Evolutionary conservation across 2,797 vertebrate species (phyloP).

Genomic region (Galago senegalensis): DNA sequence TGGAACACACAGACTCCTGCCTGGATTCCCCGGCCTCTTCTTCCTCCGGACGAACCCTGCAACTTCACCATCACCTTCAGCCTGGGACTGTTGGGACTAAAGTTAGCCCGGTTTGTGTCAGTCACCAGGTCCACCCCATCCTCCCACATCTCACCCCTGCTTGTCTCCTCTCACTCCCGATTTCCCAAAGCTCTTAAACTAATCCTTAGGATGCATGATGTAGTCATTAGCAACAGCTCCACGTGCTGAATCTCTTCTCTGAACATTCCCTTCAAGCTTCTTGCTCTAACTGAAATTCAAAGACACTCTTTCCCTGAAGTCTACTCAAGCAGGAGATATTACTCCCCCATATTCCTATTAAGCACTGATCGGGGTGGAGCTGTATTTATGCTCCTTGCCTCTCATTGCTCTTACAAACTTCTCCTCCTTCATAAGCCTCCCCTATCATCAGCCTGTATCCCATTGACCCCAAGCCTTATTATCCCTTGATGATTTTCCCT

Average conservation of each 20-base stretch:
- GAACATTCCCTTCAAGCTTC: background rate
- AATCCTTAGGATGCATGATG: background rate
- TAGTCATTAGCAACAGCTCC: background rate
- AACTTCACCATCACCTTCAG: background rate
- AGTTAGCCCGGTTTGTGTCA: background rate
- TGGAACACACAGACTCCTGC: background rate
- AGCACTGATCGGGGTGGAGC: background rate
- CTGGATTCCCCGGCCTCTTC: background rate
- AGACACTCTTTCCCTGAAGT: background rate
- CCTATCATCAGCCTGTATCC: background rate
- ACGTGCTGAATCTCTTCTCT: background rate
- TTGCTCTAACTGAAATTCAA: background rate
- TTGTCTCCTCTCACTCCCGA: background rate
- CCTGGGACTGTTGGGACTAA: background rate
- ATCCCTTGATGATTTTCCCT: background rate
- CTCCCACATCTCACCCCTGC: background rate
- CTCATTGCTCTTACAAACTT: background rate
- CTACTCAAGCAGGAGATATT: background rate
- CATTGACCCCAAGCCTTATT: background rate
- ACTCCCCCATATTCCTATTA: background rate
- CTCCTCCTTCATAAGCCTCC: background rate
- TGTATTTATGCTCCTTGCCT: background rate
- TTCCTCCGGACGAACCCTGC: background rate
- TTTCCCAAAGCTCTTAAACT: background rate
- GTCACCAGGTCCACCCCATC: background rate